Percentiles rank a stretch among this genome's conserved stretches.
phyloP scores from a whole-genome alignment of 2,888 invertebrate genomes.

The Calameuta filiformis region DNA sequence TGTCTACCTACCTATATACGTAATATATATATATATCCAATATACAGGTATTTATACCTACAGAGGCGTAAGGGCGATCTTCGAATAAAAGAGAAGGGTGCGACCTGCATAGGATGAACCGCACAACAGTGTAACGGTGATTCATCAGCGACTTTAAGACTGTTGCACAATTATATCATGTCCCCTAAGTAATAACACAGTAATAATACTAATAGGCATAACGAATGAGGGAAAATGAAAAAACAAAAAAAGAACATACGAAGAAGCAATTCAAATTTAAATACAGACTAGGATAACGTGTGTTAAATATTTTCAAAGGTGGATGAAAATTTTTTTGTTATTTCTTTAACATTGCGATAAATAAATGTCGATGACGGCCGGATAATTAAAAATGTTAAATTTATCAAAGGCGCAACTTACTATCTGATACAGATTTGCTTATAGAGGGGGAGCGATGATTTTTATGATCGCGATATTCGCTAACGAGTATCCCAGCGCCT shows the following conservation, averaged over 20 bases:
- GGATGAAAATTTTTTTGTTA: too few species aligned
- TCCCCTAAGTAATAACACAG: not conserved
- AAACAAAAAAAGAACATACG: not conserved
- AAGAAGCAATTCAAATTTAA: not conserved
- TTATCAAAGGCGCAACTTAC: not conserved
- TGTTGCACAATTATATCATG: not conserved
- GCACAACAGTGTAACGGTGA: not conserved
- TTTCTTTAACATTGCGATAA: not conserved
- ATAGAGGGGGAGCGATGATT: constrained; percentile 43
- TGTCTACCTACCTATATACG: constrained; percentile 1
- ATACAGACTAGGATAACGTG: not conserved
- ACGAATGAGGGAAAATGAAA: not conserved
- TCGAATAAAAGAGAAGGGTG: not conserved
- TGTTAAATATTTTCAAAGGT: not conserved
- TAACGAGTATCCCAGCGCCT: constrained; percentile 59
- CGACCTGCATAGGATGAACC: not conserved
- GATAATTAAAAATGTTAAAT: not conserved
- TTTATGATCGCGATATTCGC: constrained; percentile 56
- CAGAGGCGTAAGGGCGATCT: not conserved
- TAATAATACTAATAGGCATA: not conserved
- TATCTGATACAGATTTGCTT: not conserved
- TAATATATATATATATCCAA: constrained; percentile 7
- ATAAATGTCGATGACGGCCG: not conserved
- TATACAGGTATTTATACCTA: constrained; percentile 14
- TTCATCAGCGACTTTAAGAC: not conserved